These are phyloP conservation scores for Eristalis arbustorum DNA, from an alignment of 2,888 invertebrate genomes.

Conservation along the genomic window DNA sequence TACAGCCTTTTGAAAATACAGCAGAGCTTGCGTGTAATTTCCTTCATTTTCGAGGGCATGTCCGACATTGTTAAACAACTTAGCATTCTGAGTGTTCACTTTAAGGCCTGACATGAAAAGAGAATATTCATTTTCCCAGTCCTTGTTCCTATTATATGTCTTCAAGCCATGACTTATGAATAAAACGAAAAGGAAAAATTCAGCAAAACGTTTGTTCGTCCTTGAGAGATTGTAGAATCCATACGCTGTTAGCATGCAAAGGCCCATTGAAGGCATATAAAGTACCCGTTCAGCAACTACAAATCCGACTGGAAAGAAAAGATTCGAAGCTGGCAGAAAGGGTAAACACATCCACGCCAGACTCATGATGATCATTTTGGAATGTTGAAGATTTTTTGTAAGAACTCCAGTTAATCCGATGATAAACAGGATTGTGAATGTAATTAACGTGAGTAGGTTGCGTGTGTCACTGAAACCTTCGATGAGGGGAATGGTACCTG, in stretches of 20 bases:
- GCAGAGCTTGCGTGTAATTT: slow-evolving; percentile 88
- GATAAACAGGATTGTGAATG: slow-evolving; percentile 82
- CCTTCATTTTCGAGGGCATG: slow-evolving; percentile 93
- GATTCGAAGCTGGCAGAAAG: slow-evolving; percentile 96
- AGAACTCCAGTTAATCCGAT: slow-evolving; percentile 80
- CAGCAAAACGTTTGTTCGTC: slow-evolving; percentile 58
- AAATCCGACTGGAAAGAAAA: slow-evolving; percentile 98
- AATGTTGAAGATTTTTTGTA: slow-evolving; percentile 84
- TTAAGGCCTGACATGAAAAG: slow-evolving; percentile 95
- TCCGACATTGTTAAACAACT: slow-evolving; percentile 98
- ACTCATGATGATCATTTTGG: slow-evolving; percentile 87
- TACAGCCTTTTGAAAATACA: slow-evolving; percentile 95
- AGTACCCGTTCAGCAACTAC: slow-evolving; percentile 97
- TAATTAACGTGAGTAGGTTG: slow-evolving; percentile 88
- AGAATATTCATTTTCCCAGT: slow-evolving; percentile 96
- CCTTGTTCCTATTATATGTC: slow-evolving; percentile 93
- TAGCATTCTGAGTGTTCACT: slow-evolving; percentile 93
- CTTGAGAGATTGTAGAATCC: slow-evolving; percentile 87
- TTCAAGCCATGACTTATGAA: slow-evolving; percentile 90
- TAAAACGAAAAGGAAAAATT: slow-evolving; percentile 82
- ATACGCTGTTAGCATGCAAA: slow-evolving; percentile 94
- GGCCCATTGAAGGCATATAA: slow-evolving; percentile 99
- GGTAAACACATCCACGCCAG: slow-evolving; percentile 93
- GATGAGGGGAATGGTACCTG: slow-evolving; percentile 86
- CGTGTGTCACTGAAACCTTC: slow-evolving; percentile 89